Percentiles rank a stretch among this genome's conserved stretches.
Evolutionary conservation across 1,140 invertebrate species (phyloP).

Genomic region (Temnothorax longispinosus): DNA sequence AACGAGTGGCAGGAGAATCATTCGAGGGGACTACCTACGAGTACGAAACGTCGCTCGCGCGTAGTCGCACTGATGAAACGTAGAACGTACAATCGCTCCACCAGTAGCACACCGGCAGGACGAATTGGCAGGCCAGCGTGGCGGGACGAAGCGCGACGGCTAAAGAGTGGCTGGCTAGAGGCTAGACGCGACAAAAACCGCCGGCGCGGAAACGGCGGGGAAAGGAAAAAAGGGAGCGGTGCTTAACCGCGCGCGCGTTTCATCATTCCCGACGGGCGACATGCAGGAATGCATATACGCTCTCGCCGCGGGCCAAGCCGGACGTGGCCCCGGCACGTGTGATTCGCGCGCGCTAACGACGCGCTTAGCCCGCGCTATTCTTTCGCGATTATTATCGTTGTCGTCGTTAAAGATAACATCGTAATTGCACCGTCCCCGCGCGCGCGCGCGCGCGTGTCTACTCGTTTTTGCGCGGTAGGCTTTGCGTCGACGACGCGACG

Average conservation of each 20-base stretch:
- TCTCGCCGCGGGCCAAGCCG: constrained; percentile 19
- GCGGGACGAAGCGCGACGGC: neutral
- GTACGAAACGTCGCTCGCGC: neutral
- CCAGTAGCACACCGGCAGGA: neutral
- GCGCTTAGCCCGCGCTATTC: constrained; percentile 61
- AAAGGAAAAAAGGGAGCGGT: constrained; percentile 27
- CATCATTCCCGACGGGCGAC: constrained; percentile 40
- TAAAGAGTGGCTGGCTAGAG: neutral
- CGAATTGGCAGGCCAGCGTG: neutral
- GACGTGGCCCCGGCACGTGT: constrained; percentile 12
- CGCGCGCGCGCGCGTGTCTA: neutral
- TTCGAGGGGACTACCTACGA: neutral
- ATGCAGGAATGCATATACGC: constrained; percentile 36
- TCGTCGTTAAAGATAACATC: constrained; percentile 60
- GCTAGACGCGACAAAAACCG: constrained; percentile 33
- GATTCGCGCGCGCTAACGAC: constrained; percentile 38
- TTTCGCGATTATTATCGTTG: constrained; percentile 63
- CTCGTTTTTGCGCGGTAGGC: neutral
- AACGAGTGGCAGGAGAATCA: neutral
- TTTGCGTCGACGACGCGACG: neutral
- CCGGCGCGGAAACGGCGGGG: constrained; percentile 4
- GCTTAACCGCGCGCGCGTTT: constrained; percentile 10
- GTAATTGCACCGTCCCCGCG: constrained; percentile 21
- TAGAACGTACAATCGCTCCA: neutral
- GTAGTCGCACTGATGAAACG: neutral